Base-by-base conservation (phyloP, 2,113 vertebrate species). In the Bagarius yarrelli region DNA sequence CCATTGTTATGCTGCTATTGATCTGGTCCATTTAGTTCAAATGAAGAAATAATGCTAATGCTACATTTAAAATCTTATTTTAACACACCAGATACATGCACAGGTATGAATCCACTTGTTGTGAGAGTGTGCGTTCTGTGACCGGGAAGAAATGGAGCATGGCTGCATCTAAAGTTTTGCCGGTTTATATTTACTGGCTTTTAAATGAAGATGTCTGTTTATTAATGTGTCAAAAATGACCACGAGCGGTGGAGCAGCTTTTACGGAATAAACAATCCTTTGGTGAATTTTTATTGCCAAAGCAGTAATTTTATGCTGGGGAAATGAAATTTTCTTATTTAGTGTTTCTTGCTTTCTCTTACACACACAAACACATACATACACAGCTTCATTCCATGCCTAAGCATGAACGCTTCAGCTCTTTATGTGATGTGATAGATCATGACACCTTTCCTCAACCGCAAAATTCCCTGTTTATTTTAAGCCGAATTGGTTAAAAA, bases 381-480 rank as follows among this genome's bases (percentile, higher is more conserved):
- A 74, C 44, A n/a, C 63, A 27, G 25, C 15, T 53, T 61, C 56
- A 81, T 47, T 21, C 25, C 59, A 61, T 52, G 8, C n/a, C 36
- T n/a, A 32, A 81, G 73, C 60, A 76, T 47, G 61, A 76, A 69
- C 32, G 61, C 72, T 70, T 76, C 34, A 57, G 55, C 23, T 80
- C 5, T 80, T 73, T 50, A 63, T 67, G 14, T 34, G 44, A 61
- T 80, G 74, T 84, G 72, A 70, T 79, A 80, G 52, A 36, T 72
- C 36, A 79, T 79, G 76, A 63, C 71, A 76, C 64, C 60, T 81
- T 50, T 66, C 40, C 18, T 73, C 80, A 85, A 64, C 80, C 76
- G 67, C 69, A 86, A 73, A 82, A 86, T 86, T 86, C 55, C 78
- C 61, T 74, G 84, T 85, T 82, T 76, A 72, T 76, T 66, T 77